Evolutionary conservation across 2,888 invertebrate species (phyloP), one percentile per base, ranked within the genome.

Genomic region (Onthophagus sagittarius): DNA sequence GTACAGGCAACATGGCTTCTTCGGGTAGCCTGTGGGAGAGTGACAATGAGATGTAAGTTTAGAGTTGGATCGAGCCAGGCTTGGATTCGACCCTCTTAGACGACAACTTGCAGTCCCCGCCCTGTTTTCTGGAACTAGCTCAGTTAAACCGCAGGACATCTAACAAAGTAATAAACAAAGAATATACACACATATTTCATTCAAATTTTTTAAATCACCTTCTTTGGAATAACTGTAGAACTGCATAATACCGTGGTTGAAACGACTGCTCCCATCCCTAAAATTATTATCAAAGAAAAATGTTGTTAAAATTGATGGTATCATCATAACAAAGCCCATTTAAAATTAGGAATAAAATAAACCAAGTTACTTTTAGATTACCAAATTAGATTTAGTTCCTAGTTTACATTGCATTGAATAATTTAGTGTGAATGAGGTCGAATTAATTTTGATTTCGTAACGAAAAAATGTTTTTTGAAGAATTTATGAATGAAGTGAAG

Each of bases 1-100:
- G 80, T 91, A 90, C 79, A 90, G 88, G 83, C 90, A 90, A 83
- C 91, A 90, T 70, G 89, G 89, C 82, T 89, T 90, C 78, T 86
- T 86, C 71, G 88, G 86, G 76, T 84, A 78, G 76, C 77, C 81
- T 75, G 79, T 79, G 79, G 70, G 78, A 77, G 79, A 80, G 79
- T 62, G 80, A 79, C 62, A 79, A 78, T 70, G 79, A 77, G 78
- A 53, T 53, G 39, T 81, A 73, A 80, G 82, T 77, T 84, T 82
- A 65, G 84, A 83, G 80, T 83, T 84, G 71, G 84, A 84, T 76
- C 85, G 83, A 79, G 84, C 80, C 74, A 79, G 79, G 67, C 81
- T 78, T 72, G 78, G 82, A 84, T 87, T 78, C 82, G 86, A 79
- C 72, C 78, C 79, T 33, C 74, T 39, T 71, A 75, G 53, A 15